Evolutionary conservation across 2,797 vertebrate genomes (phyloP).

Genomic region (Falco rusticolus): DNA sequence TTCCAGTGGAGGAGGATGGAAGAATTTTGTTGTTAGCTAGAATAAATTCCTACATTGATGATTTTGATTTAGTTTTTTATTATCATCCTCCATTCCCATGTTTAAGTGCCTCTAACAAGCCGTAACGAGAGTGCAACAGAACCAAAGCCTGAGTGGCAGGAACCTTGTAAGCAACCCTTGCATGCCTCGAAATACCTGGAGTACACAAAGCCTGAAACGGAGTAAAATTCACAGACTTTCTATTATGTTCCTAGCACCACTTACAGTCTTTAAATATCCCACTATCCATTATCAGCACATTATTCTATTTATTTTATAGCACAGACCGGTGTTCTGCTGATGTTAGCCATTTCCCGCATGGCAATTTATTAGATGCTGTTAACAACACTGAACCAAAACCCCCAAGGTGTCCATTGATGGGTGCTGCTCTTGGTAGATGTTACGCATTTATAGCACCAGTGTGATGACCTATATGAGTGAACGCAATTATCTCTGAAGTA

Average conservation of each 20-base stretch:
- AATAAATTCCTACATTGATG: background rate
- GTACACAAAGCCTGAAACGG: background rate
- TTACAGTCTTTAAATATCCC: background rate
- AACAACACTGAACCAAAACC: background rate
- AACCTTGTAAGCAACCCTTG: background rate
- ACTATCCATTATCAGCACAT: background rate
- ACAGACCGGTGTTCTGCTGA: background rate
- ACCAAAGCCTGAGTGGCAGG: background rate
- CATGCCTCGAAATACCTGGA: background rate
- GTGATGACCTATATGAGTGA: background rate
- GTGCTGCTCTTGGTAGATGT: background rate
- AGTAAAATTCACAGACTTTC: background rate
- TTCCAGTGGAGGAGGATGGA: slow-evolving; percentile 13
- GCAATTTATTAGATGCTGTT: background rate
- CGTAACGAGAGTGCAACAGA: background rate
- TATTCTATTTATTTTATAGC: background rate
- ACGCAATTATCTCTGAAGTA: background rate
- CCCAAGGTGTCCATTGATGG: no score
- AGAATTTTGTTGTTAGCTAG: background rate
- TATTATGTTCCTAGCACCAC: background rate
- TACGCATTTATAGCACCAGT: background rate
- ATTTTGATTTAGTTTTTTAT: background rate
- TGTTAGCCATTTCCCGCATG: background rate
- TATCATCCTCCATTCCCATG: background rate
- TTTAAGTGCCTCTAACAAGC: background rate